Evolutionary conservation across 2,797 vertebrate species (phyloP), one percentile per base, ranked within the genome.

Genomic region (Enteromius treurensis): DNA sequence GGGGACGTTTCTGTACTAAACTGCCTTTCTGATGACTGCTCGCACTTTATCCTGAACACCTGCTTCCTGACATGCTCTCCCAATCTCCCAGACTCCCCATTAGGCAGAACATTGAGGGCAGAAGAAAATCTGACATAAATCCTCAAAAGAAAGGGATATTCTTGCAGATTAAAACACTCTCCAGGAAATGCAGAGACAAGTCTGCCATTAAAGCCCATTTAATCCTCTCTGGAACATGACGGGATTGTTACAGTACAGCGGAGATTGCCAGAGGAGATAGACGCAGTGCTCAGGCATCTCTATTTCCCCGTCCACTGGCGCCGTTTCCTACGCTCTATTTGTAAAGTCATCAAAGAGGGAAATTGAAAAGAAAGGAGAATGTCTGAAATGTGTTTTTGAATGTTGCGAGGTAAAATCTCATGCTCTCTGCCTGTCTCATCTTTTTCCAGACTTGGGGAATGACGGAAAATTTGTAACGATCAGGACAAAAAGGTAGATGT

Each of bases 211-310:
- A 93, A 93, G 92, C 87, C 90, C 83, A 89, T 87, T 90, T 93
- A 92, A 93, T 94, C 92, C 92, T 87, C 78, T 34, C 71, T 62
- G 88, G 87, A 88, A 91, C 91, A 90, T 90, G 92, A 92, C 92
- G 91, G 91, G 88, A 86, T 90, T 91, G 88, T 92, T 92, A 93
- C 90, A 86, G 90, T 74, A 79, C 88, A 88, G 88, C 90, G 69
- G 88, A 90, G 92, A 92, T 91, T 79, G 68, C 84, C 82, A 88
- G 86, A 88, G 78, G 88, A 92, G 92, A 94, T 92, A 85, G 91
- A 92, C 91, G 90, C 87, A 88, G 90, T 90, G 92, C 92, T 91
- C 91, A 93, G 89, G 91, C 88, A 90, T 93, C 93, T 93, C 90
- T 92, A 93, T 93, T 93, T 92, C 89, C 85, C 89, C 84, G 90